A percentile compares a stretch with the other conserved stretches of the same genome.
These are phyloP conservation scores for Schrankia costaestrigalis DNA, from an alignment of 2,888 invertebrate genomes.

Conservation along the genomic window DNA sequence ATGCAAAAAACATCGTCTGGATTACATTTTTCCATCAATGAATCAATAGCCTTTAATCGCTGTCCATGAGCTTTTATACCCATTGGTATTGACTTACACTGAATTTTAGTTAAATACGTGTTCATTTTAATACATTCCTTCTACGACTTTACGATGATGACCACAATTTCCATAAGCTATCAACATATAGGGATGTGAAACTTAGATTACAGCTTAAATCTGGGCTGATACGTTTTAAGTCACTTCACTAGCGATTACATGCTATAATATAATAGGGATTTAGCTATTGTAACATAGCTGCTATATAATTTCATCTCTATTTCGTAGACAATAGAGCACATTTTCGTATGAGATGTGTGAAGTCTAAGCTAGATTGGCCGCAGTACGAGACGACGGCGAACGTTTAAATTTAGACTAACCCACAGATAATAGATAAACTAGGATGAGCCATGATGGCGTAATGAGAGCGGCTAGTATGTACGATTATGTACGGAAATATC, in stretches of 20 bases:
- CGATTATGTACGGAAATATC: conserved; percentile 22
- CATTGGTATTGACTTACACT: not conserved
- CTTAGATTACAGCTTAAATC: conserved; percentile 20
- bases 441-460: conserved; percentile 16
- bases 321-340: not conserved
- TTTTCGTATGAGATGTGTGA: conserved; percentile 1
- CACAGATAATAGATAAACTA: conserved; percentile 32
- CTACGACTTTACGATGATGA: conserved; percentile 7
- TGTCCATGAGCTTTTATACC: not conserved
- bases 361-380: conserved; percentile 17
- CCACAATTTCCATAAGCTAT: too few relatives aligned
- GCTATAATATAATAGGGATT: conserved; percentile 29
- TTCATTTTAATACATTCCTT: conserved; percentile 7
- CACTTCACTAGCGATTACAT: conserved; percentile 20
- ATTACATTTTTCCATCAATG: not conserved
- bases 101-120: conserved; percentile 3
- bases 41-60: not conserved
- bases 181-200: conserved; percentile 16
- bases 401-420: conserved; percentile 24
- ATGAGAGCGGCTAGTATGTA: conserved; percentile 15
- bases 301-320: conserved; percentile 10
- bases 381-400: conserved; percentile 13
- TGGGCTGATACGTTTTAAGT: conserved; percentile 16
- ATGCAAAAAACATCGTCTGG: not conserved
- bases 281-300: conserved; percentile 5